Evolutionary conservation across 2,797 vertebrate genomes (phyloP), one percentile per base, ranked within the genome.

Genomic region (Prunella strophiata): DNA sequence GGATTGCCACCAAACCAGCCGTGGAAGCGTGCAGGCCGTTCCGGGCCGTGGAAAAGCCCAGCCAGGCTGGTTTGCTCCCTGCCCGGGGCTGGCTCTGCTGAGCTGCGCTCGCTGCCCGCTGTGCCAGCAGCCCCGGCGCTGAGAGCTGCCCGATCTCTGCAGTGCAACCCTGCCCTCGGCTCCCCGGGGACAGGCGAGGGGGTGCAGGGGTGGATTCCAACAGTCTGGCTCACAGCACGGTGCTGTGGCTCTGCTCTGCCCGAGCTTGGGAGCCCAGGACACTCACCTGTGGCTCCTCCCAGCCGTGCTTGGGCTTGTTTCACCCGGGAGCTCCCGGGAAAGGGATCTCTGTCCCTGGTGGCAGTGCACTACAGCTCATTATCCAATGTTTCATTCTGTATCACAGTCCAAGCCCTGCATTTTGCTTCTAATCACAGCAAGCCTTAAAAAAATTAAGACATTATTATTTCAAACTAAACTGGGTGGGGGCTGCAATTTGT

Each of bases 121-220:
- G 76, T 29, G 83, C 38, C 95, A 93, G 91, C 93, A 86, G 70
- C 52, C 36, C 36, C 36, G 36, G 36, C 36, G 36, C 9, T 36
- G 36, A 18, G 7, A 13, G 30, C 27, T 30, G 54, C 51, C 51
- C 47, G 5, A 3, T 27, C 29, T 23, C 71, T 58, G 32, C 36
- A 11, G 74, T 8, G 73, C 40, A 62, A 65, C 36, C 23, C 7
- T 26, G 55, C 40, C 30, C 40, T 26, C 16, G 76, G 43, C 48
- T 59, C 14, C 2, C 17, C 13, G 11, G 67, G 67, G 19, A 8
- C 12, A 2, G 9, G 11, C 0, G 3, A 42, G 67, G 62, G 17
- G 38, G 34, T 0, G 2, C 14, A 3, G 11, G 2, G 14, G 3
- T 12, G 19, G 45, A 11, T 67, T 55, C 19, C 25, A 67, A 26